phyloP scores from a whole-genome alignment of 2,888 invertebrate species.

The Hedychridium roseum region DNA sequence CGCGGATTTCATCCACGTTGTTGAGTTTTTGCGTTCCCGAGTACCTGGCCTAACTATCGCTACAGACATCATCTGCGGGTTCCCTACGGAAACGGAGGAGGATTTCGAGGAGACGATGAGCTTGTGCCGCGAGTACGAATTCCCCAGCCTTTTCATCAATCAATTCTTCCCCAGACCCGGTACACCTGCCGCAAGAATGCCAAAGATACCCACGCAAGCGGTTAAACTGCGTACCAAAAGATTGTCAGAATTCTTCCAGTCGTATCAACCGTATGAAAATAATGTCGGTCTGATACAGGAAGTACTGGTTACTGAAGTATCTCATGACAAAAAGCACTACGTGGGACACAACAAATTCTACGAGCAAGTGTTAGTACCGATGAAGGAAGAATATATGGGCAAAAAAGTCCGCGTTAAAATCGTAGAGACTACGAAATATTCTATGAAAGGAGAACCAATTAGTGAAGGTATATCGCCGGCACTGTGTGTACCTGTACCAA shows the following conservation, averaged over 20 bases:
- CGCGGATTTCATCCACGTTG: constrained; percentile 89
- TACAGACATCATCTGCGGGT: constrained; percentile 98
- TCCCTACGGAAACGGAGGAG: constrained; percentile 91
- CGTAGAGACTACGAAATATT: constrained; percentile 74
- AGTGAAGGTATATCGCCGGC: constrained; percentile 63
- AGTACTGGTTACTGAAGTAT: constrained; percentile 91
- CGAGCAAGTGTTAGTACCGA: constrained; percentile 89
- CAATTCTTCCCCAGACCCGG: constrained; percentile 97
- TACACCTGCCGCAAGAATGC: constrained; percentile 93
- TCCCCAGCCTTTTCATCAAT: constrained; percentile 96
- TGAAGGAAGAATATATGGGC: constrained; percentile 80
- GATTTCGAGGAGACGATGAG: constrained; percentile 90
- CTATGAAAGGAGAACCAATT: constrained; percentile 77
- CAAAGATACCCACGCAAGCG: constrained; percentile 81
- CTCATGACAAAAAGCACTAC: constrained; percentile 87
- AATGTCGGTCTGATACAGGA: constrained; percentile 74
- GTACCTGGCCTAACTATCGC: constrained; percentile 93
- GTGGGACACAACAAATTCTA: constrained; percentile 97
- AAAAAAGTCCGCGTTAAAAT: constrained; percentile 83
- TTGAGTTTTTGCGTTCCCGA: constrained; percentile 80
- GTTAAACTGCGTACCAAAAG: constrained; percentile 90
- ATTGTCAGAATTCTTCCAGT: constrained; percentile 87
- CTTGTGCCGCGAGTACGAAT: constrained; percentile 85
- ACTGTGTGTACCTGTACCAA: constrained; percentile 66
- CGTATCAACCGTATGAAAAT: constrained; percentile 84